phyloP scores from a whole-genome alignment of 1,140 invertebrate genomes.

The Pteromalus puparum region DNA sequence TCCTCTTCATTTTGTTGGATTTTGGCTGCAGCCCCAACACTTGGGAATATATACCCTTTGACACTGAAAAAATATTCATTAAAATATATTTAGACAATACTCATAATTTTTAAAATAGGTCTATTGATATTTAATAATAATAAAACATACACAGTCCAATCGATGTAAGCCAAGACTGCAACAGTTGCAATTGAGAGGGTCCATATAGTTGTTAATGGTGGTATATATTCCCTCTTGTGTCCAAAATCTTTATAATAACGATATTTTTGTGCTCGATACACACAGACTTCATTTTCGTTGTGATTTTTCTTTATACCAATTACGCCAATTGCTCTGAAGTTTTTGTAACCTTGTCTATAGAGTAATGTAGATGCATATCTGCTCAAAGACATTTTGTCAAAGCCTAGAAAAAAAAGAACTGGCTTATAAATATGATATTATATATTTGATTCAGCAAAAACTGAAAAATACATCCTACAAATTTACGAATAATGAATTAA shows the following conservation, averaged over 20 bases:
- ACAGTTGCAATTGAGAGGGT: not conserved
- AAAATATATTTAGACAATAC: not conserved
- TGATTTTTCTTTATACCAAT: not conserved
- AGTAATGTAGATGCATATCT: constrained; percentile 5
- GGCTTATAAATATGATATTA: not conserved
- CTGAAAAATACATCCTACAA: no score
- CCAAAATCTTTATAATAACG: constrained; percentile 77
- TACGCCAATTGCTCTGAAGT: not conserved
- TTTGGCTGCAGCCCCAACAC: constrained; percentile 68
- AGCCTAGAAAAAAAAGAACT: not conserved
- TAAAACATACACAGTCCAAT: not conserved
- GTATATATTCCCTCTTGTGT: constrained; percentile 64
- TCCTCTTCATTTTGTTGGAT: constrained; percentile 58
- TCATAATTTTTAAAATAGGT: constrained; percentile 9
- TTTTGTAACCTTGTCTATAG: constrained; percentile 14
- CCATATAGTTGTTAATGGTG: not conserved
- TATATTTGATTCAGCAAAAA: no score
- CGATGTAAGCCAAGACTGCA: not conserved
- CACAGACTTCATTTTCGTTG: constrained; percentile 11
- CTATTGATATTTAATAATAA: not conserved
- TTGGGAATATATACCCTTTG: constrained; percentile 50
- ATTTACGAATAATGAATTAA: no score
- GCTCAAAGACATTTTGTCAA: constrained; percentile 33
- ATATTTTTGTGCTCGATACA: constrained; percentile 49
- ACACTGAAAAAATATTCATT: constrained; percentile 40